Evolutionary conservation across 2,797 vertebrate genomes (phyloP).

Genomic region (Novumbra hubbsi): DNA sequence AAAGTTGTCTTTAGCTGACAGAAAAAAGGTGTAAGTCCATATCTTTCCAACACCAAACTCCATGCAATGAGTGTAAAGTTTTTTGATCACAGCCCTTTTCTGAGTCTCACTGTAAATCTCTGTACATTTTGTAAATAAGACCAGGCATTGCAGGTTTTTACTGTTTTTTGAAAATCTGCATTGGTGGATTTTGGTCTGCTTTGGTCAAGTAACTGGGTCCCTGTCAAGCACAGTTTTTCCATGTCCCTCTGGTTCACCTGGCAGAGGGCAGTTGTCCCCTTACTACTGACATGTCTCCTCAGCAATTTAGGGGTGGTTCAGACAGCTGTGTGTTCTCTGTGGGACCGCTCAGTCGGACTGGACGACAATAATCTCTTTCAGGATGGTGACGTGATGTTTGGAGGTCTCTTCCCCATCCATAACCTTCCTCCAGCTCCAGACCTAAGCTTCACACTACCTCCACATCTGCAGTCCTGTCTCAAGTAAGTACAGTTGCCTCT

Average conservation of each 20-base stretch:
- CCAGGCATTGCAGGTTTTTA: not conserved
- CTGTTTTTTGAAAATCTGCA: not conserved
- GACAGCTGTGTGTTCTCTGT: conserved; percentile 47
- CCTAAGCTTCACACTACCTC: conserved; percentile 49
- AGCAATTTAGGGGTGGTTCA: conserved; percentile 16
- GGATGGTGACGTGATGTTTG: conserved; percentile 73
- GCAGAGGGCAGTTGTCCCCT: conserved; percentile 9
- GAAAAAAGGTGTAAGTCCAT: too few relatives aligned
- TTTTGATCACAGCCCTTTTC: not conserved
- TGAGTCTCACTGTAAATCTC: not conserved
- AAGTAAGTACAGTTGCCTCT: too few relatives aligned
- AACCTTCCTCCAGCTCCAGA: conserved; percentile 47
- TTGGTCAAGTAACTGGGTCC: not conserved
- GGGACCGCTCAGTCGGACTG: conserved; percentile 34
- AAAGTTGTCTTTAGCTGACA: not conserved
- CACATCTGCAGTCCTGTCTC: conserved; percentile 55
- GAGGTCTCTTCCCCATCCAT: conserved; percentile 69
- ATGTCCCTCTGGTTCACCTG: conserved; percentile 26
- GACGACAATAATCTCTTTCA: conserved; percentile 58
- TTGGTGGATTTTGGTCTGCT: not conserved
- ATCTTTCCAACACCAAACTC: not conserved
- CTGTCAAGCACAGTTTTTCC: too few relatives aligned
- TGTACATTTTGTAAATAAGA: not conserved
- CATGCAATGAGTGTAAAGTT: not conserved
- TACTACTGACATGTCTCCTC: conserved; percentile 38